Base-by-base conservation (phyloP, 2,888 invertebrate species). In the Tethea ocularis region DNA sequence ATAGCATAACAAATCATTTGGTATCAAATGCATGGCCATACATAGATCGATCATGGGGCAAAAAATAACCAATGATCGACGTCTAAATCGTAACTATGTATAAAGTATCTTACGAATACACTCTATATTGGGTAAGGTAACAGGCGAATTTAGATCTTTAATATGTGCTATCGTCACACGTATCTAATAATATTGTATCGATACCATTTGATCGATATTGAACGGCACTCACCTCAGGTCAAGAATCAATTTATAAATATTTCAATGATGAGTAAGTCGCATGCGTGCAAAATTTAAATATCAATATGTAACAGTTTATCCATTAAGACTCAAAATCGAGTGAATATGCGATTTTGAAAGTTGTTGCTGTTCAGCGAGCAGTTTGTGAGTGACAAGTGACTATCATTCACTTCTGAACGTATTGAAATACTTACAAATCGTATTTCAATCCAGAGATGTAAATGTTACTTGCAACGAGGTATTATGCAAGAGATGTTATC, bases 101-200 rank as follows among this genome's bases (percentile, higher is more conserved):
- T n/a, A n/a, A 67, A 71, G 75, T 80, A 74, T 74, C 75, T 68
- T 60, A 68, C 76, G 67, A 80, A 82, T 80, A 75, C 68, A 53
- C 20, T 53, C 68, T 70, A 63, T 63, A 69, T 72, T 62, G 60
- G 66, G 62, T 53, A 60, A 57, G 62, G n/a, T n/a, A n/a, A n/a
- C n/a, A n/a, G n/a, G 54, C 41, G 61, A 59, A 61, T 64, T 63
- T 58, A 57, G 61, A 64, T 64, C 29, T n/a, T 17, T 41, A 17
- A 41, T 41, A 38, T 38, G n/a, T 17, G 64, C 52, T 70, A 68
- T 68, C 66, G 41, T 46, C 38, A 53, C 53, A 29, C 20, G 53
- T 33, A 33, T 13, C 24, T 23, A 23, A 38, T 38, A 38, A 51
- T 8, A 2, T 24, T 4, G 6, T 8, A 23, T 24, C 52, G 24